phyloP scores from a whole-genome alignment of 2,797 vertebrate genomes.

The Xerus rutilus region DNA sequence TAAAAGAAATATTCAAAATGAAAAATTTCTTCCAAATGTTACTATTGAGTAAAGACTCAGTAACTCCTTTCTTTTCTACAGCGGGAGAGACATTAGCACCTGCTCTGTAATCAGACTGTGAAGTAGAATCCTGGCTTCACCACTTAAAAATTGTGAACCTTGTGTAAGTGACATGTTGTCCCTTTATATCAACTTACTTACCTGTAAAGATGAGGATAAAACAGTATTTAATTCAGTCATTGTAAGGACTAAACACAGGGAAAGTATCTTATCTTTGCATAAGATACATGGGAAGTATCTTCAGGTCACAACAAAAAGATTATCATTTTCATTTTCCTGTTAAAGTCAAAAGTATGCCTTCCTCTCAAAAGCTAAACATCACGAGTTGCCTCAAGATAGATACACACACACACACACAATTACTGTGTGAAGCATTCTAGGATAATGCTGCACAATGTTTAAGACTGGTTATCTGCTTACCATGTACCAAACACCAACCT shows the following conservation, averaged over 20 bases:
- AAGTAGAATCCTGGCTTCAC: not conserved
- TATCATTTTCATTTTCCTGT: not conserved
- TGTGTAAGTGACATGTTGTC: not conserved
- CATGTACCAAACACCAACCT: not conserved
- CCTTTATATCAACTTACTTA: conserved; percentile 32
- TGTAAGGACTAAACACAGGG: not conserved
- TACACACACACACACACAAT: not conserved
- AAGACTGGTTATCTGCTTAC: not conserved
- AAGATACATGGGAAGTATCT: not conserved
- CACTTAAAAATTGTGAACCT: conserved; percentile 1
- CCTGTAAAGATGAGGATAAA: not conserved
- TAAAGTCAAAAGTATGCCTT: not conserved
- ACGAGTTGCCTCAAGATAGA: not conserved
- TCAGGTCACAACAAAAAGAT: not conserved
- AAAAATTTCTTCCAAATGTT: not conserved
- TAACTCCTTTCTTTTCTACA: conserved; percentile 18
- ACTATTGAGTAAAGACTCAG: not conserved
- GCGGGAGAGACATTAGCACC: not conserved
- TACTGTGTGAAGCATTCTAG: not conserved
- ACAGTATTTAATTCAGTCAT: not conserved
- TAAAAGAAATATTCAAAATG: conserved; percentile 45
- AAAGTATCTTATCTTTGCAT: too few species aligned
- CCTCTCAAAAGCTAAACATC: conserved; percentile 18
- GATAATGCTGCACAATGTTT: not conserved
- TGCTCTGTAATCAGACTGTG: not conserved